These are phyloP conservation scores for Myopa testacea DNA, from an alignment of 2,888 invertebrate species.

Conservation along the genomic window DNA sequence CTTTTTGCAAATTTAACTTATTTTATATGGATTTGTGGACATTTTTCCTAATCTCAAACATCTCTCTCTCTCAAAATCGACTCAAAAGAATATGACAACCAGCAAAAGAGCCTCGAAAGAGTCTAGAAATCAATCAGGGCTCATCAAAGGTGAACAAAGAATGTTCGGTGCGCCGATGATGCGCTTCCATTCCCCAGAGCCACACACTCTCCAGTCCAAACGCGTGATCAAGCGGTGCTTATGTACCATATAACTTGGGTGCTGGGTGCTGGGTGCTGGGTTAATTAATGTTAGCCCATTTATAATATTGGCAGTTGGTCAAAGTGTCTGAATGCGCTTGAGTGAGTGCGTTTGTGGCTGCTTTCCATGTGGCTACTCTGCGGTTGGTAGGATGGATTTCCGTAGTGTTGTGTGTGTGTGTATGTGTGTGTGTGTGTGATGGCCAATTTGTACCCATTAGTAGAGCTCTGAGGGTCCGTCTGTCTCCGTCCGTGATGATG, in stretches of 20 bases:
- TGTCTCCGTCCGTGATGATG: constrained; percentile 46
- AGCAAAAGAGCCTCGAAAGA: too few relatives aligned
- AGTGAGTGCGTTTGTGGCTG: constrained; percentile 42
- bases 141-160: constrained; percentile 55
- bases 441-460: constrained; percentile 64
- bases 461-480: constrained; percentile 54
- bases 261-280: constrained; percentile 47
- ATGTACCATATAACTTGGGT: constrained; percentile 45
- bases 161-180: constrained; percentile 43
- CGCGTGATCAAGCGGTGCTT: constrained; percentile 40
- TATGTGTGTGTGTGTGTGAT: constrained; percentile 51
- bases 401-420: constrained; percentile 11
- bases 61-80: neutral
- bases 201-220: constrained; percentile 17
- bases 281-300: constrained; percentile 65
- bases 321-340: constrained; percentile 37
- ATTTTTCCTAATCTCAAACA: neutral
- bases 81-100: too few relatives aligned
- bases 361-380: constrained; percentile 34
- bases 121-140: constrained; percentile 63
- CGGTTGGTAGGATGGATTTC: constrained; percentile 30
- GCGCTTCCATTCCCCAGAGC: constrained; percentile 27
- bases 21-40: too few relatives aligned
- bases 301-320: constrained; percentile 64
- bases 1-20: too few relatives aligned